Base-by-base conservation (phyloP, 64 coral and sea anemone species). In the Orbicella faveolata region DNA sequence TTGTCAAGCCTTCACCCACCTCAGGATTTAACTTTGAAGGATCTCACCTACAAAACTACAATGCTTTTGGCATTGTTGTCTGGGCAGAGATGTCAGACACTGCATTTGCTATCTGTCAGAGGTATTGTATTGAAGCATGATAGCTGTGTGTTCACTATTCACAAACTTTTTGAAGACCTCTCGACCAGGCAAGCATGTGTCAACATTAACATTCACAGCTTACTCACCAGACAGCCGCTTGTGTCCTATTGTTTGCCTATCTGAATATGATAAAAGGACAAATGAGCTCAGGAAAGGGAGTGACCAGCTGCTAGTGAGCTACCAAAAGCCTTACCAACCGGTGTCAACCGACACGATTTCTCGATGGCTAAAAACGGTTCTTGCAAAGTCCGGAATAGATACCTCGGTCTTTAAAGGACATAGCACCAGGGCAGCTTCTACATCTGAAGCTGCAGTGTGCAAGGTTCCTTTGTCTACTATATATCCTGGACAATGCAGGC, bases 341-440 rank as follows among this genome's bases (percentile, higher is more conserved):
- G 76, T 53, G 23, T 79, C 76, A 51, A 79, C 44, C 21, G 76
- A 79, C 76, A 83, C 79, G 23, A 83, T 83, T 83, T 83, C 79
- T 83, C 79, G 52, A 83, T 83, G 79, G 79, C 79, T 83, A 25
- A 83, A 83, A 83, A 83, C 53, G 79, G 79, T 83, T 83, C 87
- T 77, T 89, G 87, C 25, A 89, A 89, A 89, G 87, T 89, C 84
- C 9, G 67, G 33, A 87, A 87, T 87, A 87, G 84, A 87, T 74
- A 87, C 84, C 84, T 41, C 84, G 36, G 84, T 87, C 75, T 89
- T 89, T 89, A 89, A 77, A 61, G 86, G 86, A 75, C 87, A 89
- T 89, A 89, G 87, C 87, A 89, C 87, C 87, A 89, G 87, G 74
- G 87, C 87, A 78, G 87, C 73, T 78, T 89, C 87, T 89, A 78